Percentiles rank a stretch among this genome's conserved stretches.
These are phyloP conservation scores for Oreochromis grahami DNA, from an alignment of 2,797 vertebrate species.

Conservation along the genomic window DNA sequence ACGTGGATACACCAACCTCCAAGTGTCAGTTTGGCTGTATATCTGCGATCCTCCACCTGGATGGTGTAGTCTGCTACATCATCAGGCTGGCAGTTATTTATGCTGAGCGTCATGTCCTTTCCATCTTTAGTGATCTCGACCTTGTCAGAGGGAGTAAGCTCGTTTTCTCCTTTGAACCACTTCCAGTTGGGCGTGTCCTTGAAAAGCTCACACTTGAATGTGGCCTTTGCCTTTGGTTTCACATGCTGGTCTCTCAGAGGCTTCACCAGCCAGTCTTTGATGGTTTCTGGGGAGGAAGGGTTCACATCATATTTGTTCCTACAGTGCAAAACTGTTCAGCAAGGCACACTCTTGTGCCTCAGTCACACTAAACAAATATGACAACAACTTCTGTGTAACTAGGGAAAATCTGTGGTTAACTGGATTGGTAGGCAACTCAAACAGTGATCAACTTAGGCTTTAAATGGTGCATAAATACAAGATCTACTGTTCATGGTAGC, in stretches of 20 bases:
- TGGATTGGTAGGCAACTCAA: not conserved
- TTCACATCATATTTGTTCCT: not conserved
- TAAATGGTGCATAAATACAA: not conserved
- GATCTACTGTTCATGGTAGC: not conserved
- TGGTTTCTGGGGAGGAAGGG: constrained; percentile 82
- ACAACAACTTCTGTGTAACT: not conserved
- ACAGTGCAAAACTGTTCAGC: not conserved
- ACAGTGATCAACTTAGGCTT: not conserved
- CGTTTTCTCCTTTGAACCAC: constrained; percentile 93
- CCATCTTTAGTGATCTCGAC: constrained; percentile 88
- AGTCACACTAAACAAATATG: not conserved
- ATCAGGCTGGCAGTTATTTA: constrained; percentile 88
- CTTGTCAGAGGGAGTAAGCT: constrained; percentile 88
- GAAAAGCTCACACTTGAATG: constrained; percentile 85
- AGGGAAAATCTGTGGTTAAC: not conserved
- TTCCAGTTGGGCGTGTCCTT: constrained; percentile 94
- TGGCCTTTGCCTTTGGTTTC: constrained; percentile 90
- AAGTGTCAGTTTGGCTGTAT: constrained; percentile 90
- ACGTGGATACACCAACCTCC: constrained; percentile 76
- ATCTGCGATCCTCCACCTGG: constrained; percentile 89
- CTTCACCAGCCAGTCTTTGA: constrained; percentile 96
- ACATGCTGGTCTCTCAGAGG: constrained; percentile 96
- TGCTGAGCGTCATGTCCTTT: constrained; percentile 78
- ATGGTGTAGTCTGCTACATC: constrained; percentile 90
- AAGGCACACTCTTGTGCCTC: not conserved